Percentiles rank a stretch among this genome's conserved stretches.
These are phyloP conservation scores for Centropus unirufus DNA, from an alignment of 2,113 vertebrate genomes.

Conservation along the genomic window DNA sequence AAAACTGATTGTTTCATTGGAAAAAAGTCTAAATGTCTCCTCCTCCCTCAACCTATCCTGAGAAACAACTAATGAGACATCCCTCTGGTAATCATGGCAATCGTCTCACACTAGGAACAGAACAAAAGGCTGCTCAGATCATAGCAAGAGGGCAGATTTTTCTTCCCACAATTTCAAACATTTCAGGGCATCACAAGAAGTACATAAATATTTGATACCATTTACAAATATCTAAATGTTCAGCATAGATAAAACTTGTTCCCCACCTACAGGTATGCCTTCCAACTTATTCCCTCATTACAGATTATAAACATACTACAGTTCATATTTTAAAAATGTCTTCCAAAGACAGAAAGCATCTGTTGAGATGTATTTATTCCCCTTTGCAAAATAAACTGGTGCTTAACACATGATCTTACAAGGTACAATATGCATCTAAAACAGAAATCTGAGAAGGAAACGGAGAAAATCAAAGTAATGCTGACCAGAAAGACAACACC, in stretches of 20 bases:
- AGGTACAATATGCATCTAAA: neutral
- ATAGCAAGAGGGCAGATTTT: neutral
- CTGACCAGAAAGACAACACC: neutral
- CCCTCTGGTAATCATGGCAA: neutral
- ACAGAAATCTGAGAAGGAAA: neutral
- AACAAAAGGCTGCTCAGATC: neutral
- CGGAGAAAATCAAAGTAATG: neutral
- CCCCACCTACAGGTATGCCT: constrained; percentile 19
- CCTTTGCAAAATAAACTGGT: neutral
- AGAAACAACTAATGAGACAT: neutral
- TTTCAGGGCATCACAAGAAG: neutral
- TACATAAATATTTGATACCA: neutral
- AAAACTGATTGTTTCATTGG: constrained; percentile 42
- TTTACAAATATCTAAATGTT: constrained; percentile 18
- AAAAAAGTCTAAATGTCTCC: neutral
- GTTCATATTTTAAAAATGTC: neutral
- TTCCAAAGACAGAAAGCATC: constrained; percentile 26
- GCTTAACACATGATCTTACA: neutral
- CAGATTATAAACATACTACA: constrained; percentile 26
- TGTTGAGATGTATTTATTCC: neutral
- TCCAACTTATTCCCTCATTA: neutral
- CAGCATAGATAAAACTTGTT: constrained; percentile 6
- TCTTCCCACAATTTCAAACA: neutral
- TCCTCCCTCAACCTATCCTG: constrained; percentile 9
- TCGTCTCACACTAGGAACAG: neutral